A percentile compares a stretch with the other conserved stretches of the same genome.
Evolutionary conservation across 1,140 invertebrate species (phyloP).

Genomic region (Anastrepha obliqua): DNA sequence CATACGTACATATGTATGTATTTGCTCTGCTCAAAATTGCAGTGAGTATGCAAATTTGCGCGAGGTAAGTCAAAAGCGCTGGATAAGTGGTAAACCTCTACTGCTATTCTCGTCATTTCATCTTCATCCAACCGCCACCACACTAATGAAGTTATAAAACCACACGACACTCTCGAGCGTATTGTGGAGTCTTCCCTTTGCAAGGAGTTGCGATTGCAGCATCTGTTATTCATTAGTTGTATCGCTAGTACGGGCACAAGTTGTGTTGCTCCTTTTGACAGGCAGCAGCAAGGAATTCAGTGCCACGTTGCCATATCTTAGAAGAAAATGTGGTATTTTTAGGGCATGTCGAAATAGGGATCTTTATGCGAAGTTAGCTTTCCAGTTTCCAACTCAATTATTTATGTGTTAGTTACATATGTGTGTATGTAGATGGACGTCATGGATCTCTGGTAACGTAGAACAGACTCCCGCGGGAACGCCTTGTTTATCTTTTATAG

Average conservation of each 20-base stretch:
- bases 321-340: too few relatives aligned
- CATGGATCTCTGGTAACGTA: too few relatives aligned
- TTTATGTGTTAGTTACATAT: too few relatives aligned
- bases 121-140: slow-evolving; percentile 20
- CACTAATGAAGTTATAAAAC: slow-evolving; percentile 52
- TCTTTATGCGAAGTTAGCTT: too few relatives aligned
- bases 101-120: slow-evolving; percentile 23
- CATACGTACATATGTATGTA: background rate
- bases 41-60: slow-evolving; percentile 39
- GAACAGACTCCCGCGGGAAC: too few relatives aligned
- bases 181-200: background rate
- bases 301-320: background rate
- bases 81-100: slow-evolving; percentile 24
- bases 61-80: slow-evolving; percentile 47
- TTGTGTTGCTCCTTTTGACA: slow-evolving; percentile 31
- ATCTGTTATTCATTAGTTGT: slow-evolving; percentile 52
- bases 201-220: slow-evolving; percentile 41
- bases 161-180: slow-evolving; percentile 30
- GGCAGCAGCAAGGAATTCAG: background rate
- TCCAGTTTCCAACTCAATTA: too few relatives aligned
- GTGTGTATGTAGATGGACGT: too few relatives aligned
- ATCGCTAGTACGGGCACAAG: slow-evolving; percentile 31
- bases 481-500: too few relatives aligned
- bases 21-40: background rate
- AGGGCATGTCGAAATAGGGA: too few relatives aligned